Evolutionary conservation across 2,888 invertebrate species (phyloP).

Genomic region (Dimorphilus gyrociliatus): DNA sequence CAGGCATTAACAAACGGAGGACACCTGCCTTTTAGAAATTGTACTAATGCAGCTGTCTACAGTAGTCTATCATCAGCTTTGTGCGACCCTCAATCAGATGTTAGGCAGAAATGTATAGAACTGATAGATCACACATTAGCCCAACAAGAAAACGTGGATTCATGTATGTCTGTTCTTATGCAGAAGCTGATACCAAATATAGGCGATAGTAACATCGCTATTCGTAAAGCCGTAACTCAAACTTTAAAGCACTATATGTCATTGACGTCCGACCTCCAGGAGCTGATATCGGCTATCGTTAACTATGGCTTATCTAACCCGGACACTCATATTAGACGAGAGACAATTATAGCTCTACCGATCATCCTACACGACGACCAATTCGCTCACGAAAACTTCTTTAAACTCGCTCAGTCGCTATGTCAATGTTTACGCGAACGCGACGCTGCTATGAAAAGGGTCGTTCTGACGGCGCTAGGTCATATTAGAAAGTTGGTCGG

Average conservation of each 20-base stretch:
- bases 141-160: constrained; percentile 29
- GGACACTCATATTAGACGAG: constrained; percentile 29
- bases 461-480: constrained; percentile 28
- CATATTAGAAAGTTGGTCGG: constrained; percentile 29
- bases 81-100: constrained; percentile 39
- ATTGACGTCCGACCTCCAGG: constrained; percentile 34
- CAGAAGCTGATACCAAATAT: constrained; percentile 34
- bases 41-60: too few species aligned
- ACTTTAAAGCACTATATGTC: constrained; percentile 39
- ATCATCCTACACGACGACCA: constrained; percentile 38
- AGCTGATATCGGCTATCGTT: constrained; percentile 33
- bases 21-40: too few species aligned
- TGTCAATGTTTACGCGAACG: constrained; percentile 23
- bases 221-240: constrained; percentile 36
- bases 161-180: constrained; percentile 32
- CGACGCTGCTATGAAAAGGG: constrained; percentile 18
- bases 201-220: constrained; percentile 30
- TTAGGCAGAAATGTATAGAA: constrained; percentile 38
- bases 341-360: constrained; percentile 35
- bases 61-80: constrained; percentile 34
- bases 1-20: too few species aligned
- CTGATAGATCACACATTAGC: constrained; percentile 28
- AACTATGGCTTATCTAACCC: constrained; percentile 34
- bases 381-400: constrained; percentile 34
- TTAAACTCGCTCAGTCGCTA: constrained; percentile 29